These are phyloP conservation scores for Thinocorus orbignyianus DNA, from an alignment of 2,113 vertebrate genomes.

Conservation along the genomic window DNA sequence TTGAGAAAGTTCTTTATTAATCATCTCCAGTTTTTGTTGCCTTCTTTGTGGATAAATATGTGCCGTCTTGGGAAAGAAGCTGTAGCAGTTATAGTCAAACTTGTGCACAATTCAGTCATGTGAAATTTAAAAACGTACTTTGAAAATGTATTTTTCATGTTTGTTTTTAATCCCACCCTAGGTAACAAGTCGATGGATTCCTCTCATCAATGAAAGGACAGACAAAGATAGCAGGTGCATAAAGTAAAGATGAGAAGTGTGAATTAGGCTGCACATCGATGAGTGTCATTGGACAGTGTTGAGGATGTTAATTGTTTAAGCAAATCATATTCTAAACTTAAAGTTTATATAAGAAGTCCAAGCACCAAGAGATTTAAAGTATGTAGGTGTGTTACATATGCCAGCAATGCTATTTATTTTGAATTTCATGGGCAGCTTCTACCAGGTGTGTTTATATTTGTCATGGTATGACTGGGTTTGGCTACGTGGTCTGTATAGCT, in stretches of 20 bases:
- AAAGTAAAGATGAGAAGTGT: constrained; percentile 52
- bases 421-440: not conserved
- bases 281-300: constrained; percentile 21
- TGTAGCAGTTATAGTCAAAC: not conserved
- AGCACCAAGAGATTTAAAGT: constrained; percentile 25
- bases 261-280: constrained; percentile 16
- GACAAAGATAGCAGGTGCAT: constrained; percentile 98
- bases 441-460: constrained; percentile 30
- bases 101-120: not conserved
- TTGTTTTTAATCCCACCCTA: constrained; percentile 62
- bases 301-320: constrained; percentile 30
- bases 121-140: not conserved
- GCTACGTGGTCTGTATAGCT: not conserved
- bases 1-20: not conserved
- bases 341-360: constrained; percentile 45
- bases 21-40: not conserved
- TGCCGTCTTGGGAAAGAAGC: not conserved
- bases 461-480: not conserved
- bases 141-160: not conserved
- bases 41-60: not conserved
- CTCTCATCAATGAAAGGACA: constrained; percentile 95
- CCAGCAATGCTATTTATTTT: constrained; percentile 7
- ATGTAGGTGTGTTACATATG: constrained; percentile 29
- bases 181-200: constrained; percentile 99
- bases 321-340: constrained; percentile 45